Percentiles rank a stretch among this genome's conserved stretches.
phyloP scores from a whole-genome alignment of 2,113 vertebrate species.

The Psammodynastes pulverulentus region DNA sequence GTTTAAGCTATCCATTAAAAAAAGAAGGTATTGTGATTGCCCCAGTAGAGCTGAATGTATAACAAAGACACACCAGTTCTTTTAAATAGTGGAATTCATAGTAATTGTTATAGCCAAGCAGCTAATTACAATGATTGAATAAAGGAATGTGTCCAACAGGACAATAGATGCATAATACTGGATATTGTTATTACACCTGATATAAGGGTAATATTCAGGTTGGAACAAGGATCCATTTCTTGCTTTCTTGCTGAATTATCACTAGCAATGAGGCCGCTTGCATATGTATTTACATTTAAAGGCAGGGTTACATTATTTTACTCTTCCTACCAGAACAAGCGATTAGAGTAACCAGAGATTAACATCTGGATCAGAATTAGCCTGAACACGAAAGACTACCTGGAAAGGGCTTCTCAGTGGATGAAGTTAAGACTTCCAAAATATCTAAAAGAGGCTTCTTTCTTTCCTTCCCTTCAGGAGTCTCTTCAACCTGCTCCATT shows the following conservation, averaged over 20 bases:
- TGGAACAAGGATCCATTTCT: not conserved
- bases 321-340: not conserved
- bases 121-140: constrained; percentile 2
- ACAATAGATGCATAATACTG: not conserved
- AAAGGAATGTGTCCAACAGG: not conserved
- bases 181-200: not conserved
- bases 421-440: not conserved
- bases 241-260: not conserved
- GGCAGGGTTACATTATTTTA: not conserved
- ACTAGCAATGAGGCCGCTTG: not conserved
- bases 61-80: constrained; percentile 5
- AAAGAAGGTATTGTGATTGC: constrained; percentile 6
- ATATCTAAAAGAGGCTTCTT: not conserved
- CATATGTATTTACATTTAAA: not conserved
- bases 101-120: constrained; percentile 5
- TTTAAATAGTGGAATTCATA: constrained; percentile 7
- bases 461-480: not conserved
- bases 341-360: not conserved
- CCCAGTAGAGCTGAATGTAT: not conserved
- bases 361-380: not conserved
- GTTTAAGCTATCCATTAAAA: not conserved
- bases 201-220: not conserved
- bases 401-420: not conserved
- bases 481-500: not conserved
- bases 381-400: not conserved